Conservation (phyloP, 2,113 vertebrate genomes). For the Hippopotamus amphibius region DNA sequence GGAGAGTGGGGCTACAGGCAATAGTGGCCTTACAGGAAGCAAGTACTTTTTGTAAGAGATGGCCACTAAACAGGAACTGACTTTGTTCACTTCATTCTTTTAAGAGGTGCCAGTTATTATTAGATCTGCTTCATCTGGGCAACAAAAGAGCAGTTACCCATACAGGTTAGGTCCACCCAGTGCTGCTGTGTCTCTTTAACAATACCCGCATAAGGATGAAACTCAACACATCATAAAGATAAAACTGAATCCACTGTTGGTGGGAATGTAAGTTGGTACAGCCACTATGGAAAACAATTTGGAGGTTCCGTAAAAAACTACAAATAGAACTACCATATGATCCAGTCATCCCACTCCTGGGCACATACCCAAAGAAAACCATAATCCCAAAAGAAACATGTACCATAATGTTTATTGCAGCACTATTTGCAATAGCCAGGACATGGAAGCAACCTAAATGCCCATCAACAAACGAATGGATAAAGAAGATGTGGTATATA, state of each 20-base stretch:
- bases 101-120: neutral
- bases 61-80: neutral
- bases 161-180: neutral
- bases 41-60: neutral
- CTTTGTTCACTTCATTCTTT: neutral
- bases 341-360: too few relatives aligned
- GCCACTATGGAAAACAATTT: too few relatives aligned
- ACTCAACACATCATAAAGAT: constrained; percentile 1
- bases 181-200: neutral
- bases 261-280: too few relatives aligned
- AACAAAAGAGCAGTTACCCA: neutral
- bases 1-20: neutral
- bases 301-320: too few relatives aligned
- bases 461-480: too few relatives aligned
- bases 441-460: too few relatives aligned
- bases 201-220: neutral
- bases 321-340: too few relatives aligned
- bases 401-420: too few relatives aligned
- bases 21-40: neutral
- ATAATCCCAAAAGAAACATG: too few relatives aligned
- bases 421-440: too few relatives aligned
- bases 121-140: neutral
- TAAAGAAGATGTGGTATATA: too few relatives aligned
- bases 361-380: too few relatives aligned
- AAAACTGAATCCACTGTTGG: neutral